phyloP scores from a whole-genome alignment of 2,888 invertebrate genomes.

The Ganaspis brasiliensis region DNA sequence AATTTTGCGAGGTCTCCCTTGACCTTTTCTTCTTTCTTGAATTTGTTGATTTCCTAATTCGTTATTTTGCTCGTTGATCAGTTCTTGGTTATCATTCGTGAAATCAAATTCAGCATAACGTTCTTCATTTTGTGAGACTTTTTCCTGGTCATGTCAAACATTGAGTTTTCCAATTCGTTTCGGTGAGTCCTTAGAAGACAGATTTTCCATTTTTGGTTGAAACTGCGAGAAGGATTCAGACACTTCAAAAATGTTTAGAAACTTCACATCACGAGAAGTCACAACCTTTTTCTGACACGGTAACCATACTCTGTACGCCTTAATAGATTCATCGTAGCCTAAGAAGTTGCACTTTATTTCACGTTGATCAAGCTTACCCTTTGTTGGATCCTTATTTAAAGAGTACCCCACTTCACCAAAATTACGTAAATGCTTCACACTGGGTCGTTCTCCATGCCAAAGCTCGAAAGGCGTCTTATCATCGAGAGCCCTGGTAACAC shows the following conservation, averaged over 20 bases:
- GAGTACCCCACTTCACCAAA: constrained; percentile 42
- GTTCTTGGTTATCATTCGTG: background rate
- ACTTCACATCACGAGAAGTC: background rate
- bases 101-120: background rate
- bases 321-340: too few relatives aligned
- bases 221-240: too few relatives aligned
- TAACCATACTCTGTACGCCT: too few relatives aligned
- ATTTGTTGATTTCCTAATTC: background rate
- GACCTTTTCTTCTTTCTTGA: background rate
- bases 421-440: background rate
- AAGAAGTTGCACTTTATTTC: too few relatives aligned
- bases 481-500: background rate
- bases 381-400: background rate
- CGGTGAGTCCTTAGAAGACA: too few relatives aligned
- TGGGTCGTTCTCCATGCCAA: background rate
- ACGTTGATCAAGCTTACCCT: background rate
- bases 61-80: background rate
- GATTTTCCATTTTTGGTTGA: too few relatives aligned
- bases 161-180: too few relatives aligned
- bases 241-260: background rate
- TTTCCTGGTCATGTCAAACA: too few relatives aligned
- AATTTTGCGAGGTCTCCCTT: background rate
- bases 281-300: background rate
- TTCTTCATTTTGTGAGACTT: too few relatives aligned
- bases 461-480: background rate